Conservation (phyloP, 2,797 vertebrate genomes). For the Ataeniobius toweri region DNA sequence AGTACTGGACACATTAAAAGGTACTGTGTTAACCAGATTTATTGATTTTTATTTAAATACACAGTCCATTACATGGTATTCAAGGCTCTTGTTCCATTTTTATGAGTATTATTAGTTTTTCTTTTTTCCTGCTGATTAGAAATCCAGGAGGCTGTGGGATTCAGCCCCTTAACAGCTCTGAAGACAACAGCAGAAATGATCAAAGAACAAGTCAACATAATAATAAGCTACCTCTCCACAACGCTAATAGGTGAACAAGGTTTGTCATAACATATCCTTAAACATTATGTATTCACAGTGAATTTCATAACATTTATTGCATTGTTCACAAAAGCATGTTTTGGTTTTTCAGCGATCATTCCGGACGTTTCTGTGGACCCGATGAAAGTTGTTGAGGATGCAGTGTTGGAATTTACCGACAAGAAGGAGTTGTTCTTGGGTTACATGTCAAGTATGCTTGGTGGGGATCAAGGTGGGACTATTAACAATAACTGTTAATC, state of each 20-base stretch:
- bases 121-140: constrained; percentile 41
- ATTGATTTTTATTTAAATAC: background rate
- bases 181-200: constrained; percentile 62
- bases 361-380: constrained; percentile 75
- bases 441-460: constrained; percentile 77
- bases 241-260: constrained; percentile 66
- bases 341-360: constrained; percentile 62
- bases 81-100: background rate
- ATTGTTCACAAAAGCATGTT: background rate
- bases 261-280: constrained; percentile 21
- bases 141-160: constrained; percentile 63
- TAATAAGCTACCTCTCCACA: constrained; percentile 63
- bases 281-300: too few species aligned
- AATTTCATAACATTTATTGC: background rate
- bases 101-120: background rate
- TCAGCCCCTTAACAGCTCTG: constrained; percentile 62
- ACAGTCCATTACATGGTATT: background rate
- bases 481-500: background rate
- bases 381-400: constrained; percentile 77
- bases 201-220: constrained; percentile 63
- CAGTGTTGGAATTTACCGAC: constrained; percentile 73
- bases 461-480: constrained; percentile 72
- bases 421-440: constrained; percentile 75
- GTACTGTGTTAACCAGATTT: constrained; percentile 36
- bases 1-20: constrained; percentile 59